Evolutionary conservation across 2,888 invertebrate species (phyloP).

Genomic region (Aromia moschata): DNA sequence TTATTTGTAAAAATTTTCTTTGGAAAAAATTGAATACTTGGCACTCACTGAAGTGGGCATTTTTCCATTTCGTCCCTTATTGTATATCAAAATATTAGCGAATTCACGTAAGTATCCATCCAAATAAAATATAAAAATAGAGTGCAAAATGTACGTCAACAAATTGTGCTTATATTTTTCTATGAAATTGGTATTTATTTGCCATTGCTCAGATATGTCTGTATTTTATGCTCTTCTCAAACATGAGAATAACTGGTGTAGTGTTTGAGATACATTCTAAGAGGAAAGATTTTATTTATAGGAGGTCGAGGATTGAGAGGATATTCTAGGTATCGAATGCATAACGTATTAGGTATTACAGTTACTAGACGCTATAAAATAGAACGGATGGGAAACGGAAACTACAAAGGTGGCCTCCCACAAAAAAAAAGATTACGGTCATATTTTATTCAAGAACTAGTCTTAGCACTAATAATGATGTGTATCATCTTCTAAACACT

Average conservation of each 20-base stretch:
- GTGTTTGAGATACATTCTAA: not conserved
- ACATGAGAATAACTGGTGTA: not conserved
- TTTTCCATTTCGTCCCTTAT: too few species aligned
- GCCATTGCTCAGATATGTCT: not conserved
- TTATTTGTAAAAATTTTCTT: too few species aligned
- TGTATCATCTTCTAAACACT: too few species aligned
- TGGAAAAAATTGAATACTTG: too few species aligned
- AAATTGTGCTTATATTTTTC: conserved; percentile 2
- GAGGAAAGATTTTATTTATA: not conserved
- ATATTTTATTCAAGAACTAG: too few species aligned
- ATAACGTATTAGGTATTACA: not conserved
- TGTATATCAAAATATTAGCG: too few species aligned
- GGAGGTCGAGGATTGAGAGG: not conserved
- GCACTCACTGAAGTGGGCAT: too few species aligned
- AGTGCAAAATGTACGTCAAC: not conserved
- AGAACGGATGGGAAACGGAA: not conserved
- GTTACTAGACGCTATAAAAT: not conserved
- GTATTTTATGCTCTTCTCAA: not conserved
- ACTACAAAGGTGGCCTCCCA: too few species aligned
- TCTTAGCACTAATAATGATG: too few species aligned
- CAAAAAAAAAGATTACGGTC: too few species aligned
- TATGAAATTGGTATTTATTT: conserved; percentile 2
- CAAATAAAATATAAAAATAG: not conserved
- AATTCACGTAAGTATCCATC: too few species aligned
- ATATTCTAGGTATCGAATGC: not conserved